Conservation (phyloP, 1,140 invertebrate species). For the Pachypsylla venusta region DNA sequence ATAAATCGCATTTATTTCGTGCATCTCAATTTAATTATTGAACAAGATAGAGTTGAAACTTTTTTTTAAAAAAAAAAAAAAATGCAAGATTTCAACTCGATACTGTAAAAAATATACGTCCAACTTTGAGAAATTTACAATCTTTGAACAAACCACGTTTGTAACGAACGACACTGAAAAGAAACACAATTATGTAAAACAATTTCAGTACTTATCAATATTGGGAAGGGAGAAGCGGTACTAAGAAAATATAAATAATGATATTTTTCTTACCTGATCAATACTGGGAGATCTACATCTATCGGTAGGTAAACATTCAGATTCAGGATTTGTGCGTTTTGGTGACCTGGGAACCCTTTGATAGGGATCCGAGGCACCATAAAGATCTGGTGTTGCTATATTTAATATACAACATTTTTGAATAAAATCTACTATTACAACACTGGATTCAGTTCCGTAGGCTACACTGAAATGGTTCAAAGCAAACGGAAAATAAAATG, state of each 20-base stretch:
- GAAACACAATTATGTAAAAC: no score
- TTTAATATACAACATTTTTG: slow-evolving; percentile 81
- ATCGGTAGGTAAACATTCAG: slow-evolving; percentile 33
- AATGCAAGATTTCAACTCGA: neutral
- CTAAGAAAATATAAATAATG: no score
- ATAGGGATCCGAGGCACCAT: slow-evolving; percentile 75
- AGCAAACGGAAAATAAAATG: slow-evolving; percentile 17
- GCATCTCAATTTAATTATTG: no score
- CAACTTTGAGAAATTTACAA: neutral
- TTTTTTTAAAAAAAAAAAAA: neutral
- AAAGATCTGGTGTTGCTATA: slow-evolving; percentile 68
- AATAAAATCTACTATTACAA: slow-evolving; percentile 87
- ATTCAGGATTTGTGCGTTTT: slow-evolving; percentile 38
- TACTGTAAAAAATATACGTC: neutral
- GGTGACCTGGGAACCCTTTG: slow-evolving; percentile 70
- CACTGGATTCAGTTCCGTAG: slow-evolving; percentile 87
- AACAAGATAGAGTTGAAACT: no score
- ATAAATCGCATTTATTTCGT: no score
- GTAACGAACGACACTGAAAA: slow-evolving; percentile 9
- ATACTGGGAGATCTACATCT: slow-evolving; percentile 70
- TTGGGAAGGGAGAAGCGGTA: neutral
- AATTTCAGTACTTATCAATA: no score
- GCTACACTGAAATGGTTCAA: slow-evolving; percentile 54
- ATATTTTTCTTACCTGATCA: slow-evolving; percentile 62
- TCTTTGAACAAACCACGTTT: neutral